A percentile compares a stretch with the other conserved stretches of the same genome.
phyloP scores from a whole-genome alignment of 2,113 vertebrate genomes.

The Triplophysa rosa region DNA sequence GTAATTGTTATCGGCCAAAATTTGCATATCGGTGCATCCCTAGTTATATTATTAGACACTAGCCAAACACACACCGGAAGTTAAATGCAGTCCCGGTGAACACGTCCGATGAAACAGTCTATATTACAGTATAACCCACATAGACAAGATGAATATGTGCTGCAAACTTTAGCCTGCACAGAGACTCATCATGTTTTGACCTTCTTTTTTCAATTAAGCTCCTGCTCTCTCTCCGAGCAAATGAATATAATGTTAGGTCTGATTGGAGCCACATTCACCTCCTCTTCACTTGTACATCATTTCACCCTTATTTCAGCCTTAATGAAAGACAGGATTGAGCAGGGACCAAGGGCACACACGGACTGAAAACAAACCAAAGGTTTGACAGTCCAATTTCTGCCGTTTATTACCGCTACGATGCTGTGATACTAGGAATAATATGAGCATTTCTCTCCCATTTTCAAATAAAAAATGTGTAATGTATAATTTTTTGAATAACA shows the following conservation, averaged over 20 bases:
- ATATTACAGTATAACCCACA: background rate
- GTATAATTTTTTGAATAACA: too few relatives aligned
- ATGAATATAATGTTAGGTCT: slow-evolving; percentile 15
- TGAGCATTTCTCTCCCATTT: too few relatives aligned
- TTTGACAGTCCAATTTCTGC: slow-evolving; percentile 38
- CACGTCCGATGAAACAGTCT: too few relatives aligned
- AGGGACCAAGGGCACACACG: background rate
- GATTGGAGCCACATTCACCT: slow-evolving; percentile 50
- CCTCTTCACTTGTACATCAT: slow-evolving; percentile 25
- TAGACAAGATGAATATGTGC: background rate
- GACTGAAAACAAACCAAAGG: slow-evolving; percentile 6
- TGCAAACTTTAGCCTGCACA: background rate
- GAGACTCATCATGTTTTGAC: background rate
- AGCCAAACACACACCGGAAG: too few relatives aligned
- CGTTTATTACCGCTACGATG: background rate
- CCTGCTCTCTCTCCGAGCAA: slow-evolving; percentile 10
- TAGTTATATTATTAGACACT: too few relatives aligned
- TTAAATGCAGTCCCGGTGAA: too few relatives aligned
- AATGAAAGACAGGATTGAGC: slow-evolving; percentile 17
- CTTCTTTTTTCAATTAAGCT: background rate
- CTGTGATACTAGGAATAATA: background rate
- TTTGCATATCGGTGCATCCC: too few relatives aligned
- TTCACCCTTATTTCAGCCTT: slow-evolving; percentile 23
- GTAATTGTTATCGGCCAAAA: too few relatives aligned
- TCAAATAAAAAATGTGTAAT: too few relatives aligned